These are phyloP conservation scores for Cyclopterus lumpus DNA, from an alignment of 2,797 vertebrate genomes.

Conservation along the genomic window DNA sequence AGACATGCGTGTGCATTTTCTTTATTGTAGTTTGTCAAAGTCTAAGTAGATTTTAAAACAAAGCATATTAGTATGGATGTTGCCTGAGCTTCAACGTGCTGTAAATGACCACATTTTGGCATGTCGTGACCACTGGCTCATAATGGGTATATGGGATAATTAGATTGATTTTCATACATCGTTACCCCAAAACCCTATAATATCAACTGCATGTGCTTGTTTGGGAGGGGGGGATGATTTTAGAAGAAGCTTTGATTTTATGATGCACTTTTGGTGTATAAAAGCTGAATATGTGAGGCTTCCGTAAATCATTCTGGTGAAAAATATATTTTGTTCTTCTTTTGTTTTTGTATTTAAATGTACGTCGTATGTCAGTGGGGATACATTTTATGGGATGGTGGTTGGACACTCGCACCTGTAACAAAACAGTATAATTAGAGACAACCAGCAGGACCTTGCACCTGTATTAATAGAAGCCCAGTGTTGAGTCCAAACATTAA, in stretches of 20 bases:
- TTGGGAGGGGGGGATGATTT: background rate
- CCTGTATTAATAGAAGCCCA: background rate
- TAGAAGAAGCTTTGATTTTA: background rate
- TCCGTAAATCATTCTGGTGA: background rate
- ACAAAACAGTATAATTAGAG: background rate
- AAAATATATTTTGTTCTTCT: background rate
- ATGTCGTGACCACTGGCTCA: background rate
- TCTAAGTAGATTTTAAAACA: background rate
- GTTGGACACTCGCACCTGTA: background rate
- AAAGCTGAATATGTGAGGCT: background rate
- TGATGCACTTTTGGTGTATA: background rate
- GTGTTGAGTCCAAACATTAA: constrained; percentile 6
- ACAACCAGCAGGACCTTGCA: background rate
- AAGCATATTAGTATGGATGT: background rate
- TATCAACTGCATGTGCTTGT: background rate
- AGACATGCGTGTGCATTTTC: constrained; percentile 6
- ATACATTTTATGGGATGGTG: background rate
- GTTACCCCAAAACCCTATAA: background rate
- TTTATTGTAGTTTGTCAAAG: background rate
- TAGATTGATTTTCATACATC: constrained; percentile 12
- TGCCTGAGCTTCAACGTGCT: background rate
- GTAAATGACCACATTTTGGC: constrained; percentile 28
- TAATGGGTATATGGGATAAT: background rate
- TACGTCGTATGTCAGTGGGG: background rate
- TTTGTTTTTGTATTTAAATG: no score